Conservation (phyloP, 2,888 invertebrate genomes). For the Buathra laborator region DNA sequence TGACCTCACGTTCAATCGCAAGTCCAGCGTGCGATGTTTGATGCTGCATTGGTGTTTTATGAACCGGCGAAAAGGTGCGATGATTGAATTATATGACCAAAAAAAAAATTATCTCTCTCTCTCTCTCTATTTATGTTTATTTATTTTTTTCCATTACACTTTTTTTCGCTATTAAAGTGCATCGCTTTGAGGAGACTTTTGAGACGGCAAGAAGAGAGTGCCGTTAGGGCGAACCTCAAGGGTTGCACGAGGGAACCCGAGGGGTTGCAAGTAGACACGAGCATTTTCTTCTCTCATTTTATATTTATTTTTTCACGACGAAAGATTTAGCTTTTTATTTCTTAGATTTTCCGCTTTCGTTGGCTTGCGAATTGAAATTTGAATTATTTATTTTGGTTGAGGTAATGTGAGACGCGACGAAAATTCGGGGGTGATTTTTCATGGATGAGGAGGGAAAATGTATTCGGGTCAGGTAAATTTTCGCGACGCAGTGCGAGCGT, state of each 20-base stretch:
- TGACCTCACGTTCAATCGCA: conserved; percentile 79
- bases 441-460: not conserved
- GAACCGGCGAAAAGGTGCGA: conserved; percentile 82
- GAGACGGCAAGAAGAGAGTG: conserved; percentile 26
- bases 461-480: conserved; percentile 48
- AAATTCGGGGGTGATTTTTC: not conserved
- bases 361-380: not conserved
- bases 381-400: not conserved
- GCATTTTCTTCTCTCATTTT: not conserved
- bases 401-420: not conserved
- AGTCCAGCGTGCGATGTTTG: conserved; percentile 82
- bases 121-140: conserved; percentile 32
- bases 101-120: conserved; percentile 31
- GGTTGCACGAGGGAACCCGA: conserved; percentile 1
- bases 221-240: conserved; percentile 24
- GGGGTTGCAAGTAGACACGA: not conserved
- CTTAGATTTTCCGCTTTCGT: not conserved
- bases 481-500: conserved; percentile 25
- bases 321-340: not conserved
- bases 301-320: not conserved
- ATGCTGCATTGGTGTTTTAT: conserved; percentile 84
- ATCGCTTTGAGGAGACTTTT: conserved; percentile 22
- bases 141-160: conserved; percentile 11
- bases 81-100: conserved; percentile 2
- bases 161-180: not conserved